phyloP scores from a whole-genome alignment of 2,113 vertebrate genomes.

The Tupaia chinensis region DNA sequence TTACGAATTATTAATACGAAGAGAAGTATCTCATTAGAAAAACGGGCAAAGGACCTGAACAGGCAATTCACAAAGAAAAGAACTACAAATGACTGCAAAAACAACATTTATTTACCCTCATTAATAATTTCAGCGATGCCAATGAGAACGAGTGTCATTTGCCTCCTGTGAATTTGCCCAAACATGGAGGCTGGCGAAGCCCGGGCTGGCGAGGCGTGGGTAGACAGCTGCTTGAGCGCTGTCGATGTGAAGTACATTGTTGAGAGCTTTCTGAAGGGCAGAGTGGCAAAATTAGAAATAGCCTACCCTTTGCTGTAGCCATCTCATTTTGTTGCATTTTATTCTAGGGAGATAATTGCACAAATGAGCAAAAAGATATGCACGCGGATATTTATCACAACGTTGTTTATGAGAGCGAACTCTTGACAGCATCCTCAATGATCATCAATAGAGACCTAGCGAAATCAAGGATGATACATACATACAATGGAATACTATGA shows the following conservation, averaged over 20 bases:
- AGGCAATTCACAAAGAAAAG: conserved; percentile 47
- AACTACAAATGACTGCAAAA: neutral
- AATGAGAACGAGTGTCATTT: neutral
- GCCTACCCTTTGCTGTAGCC: neutral
- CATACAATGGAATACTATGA: conserved; percentile 69
- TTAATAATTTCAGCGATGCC: neutral
- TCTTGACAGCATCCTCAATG: conserved; percentile 61
- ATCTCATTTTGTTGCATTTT: neutral
- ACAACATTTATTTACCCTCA: neutral
- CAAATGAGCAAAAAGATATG: conserved; percentile 62
- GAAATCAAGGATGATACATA: conserved; percentile 27
- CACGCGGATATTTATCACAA: conserved; percentile 51
- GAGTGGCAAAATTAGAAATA: neutral
- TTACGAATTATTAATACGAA: conserved; percentile 47
- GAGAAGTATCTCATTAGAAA: conserved; percentile 22
- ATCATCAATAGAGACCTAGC: conserved; percentile 61
- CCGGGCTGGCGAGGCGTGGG: neutral
- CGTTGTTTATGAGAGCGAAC: conserved; percentile 62
- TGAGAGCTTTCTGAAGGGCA: neutral
- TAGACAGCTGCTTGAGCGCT: neutral
- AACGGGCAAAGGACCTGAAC: conserved; percentile 13
- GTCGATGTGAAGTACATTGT: neutral
- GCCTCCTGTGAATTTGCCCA: neutral
- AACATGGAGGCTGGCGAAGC: neutral
- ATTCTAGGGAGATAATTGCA: conserved; percentile 23